These are phyloP conservation scores for Eupeodes corollae DNA, from an alignment of 1,140 invertebrate genomes.

Conservation along the genomic window DNA sequence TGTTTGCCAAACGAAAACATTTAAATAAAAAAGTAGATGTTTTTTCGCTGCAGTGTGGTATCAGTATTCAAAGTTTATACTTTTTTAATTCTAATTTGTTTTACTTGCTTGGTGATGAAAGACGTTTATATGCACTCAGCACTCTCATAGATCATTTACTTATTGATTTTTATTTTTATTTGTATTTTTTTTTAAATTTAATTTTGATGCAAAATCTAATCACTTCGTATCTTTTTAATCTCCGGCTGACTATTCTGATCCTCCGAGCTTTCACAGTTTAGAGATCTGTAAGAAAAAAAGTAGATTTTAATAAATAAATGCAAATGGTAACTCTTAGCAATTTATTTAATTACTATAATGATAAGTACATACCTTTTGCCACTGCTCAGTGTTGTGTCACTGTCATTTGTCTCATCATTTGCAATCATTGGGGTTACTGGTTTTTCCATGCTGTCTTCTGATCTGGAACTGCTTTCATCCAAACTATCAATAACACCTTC, in stretches of 20 bases:
- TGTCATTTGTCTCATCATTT: constrained; percentile 33
- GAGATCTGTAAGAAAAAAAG: not conserved
- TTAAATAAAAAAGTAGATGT: too few species aligned
- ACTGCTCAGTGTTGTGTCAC: constrained; percentile 10
- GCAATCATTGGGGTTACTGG: constrained; percentile 23
- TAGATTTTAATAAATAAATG: constrained; percentile 1
- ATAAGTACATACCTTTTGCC: constrained; percentile 5
- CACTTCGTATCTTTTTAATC: constrained; percentile 34
- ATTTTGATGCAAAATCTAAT: constrained; percentile 14
- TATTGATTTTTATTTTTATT: not conserved
- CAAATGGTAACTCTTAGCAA: constrained; percentile 1
- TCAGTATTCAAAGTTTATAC: too few species aligned
- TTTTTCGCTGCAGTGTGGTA: too few species aligned
- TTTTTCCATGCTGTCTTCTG: constrained; percentile 7
- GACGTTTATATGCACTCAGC: too few species aligned
- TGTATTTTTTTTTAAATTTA: not conserved
- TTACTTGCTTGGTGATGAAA: too few species aligned
- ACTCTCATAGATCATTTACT: too few species aligned
- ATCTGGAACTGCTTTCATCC: constrained; percentile 6
- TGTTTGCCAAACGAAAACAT: too few species aligned
- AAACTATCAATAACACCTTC: not conserved
- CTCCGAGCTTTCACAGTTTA: not conserved
- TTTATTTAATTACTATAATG: not conserved
- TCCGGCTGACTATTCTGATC: constrained; percentile 17
- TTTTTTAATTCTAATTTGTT: too few species aligned